Evolutionary conservation across 2,113 vertebrate genomes (phyloP).

Genomic region (Zosterops borbonicus): DNA sequence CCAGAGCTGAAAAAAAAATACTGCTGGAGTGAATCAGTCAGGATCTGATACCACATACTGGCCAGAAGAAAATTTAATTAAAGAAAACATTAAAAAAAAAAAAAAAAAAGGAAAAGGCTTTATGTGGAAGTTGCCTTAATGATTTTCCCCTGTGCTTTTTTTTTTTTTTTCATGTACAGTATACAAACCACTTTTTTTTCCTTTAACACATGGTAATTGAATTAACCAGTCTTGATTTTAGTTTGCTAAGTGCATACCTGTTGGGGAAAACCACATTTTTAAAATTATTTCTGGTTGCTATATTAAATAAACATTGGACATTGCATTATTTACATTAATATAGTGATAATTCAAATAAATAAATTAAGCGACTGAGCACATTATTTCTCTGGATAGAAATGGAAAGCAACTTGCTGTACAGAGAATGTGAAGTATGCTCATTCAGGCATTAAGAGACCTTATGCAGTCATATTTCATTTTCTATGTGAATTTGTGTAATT

Average conservation of each 20-base stretch:
- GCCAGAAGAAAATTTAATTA: not conserved
- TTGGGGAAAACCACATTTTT: not conserved
- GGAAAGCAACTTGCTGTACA: conserved; percentile 27
- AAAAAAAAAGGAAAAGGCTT: not conserved
- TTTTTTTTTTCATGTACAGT: not conserved
- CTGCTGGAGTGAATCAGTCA: not conserved
- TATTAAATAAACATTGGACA: not conserved
- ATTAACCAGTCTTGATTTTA: not conserved
- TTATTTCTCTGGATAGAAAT: conserved; percentile 22
- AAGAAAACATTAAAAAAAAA: not conserved
- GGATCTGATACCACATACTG: not conserved
- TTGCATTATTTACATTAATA: conserved; percentile 19
- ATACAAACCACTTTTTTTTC: not conserved
- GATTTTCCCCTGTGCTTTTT: not conserved
- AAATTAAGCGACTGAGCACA: not conserved
- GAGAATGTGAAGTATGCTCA: conserved; percentile 15
- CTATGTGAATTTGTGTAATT: conserved; percentile 35
- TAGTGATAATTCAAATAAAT: conserved; percentile 25
- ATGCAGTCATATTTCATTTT: conserved; percentile 53
- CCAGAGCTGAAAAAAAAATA: conserved; percentile 1
- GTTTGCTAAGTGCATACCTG: not conserved
- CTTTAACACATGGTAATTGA: not conserved
- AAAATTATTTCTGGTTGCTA: not conserved
- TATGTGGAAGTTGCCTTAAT: not conserved
- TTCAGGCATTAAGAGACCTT: conserved; percentile 48